Base-by-base conservation (phyloP, 2,113 vertebrate species). In the Cyprinus carpio region DNA sequence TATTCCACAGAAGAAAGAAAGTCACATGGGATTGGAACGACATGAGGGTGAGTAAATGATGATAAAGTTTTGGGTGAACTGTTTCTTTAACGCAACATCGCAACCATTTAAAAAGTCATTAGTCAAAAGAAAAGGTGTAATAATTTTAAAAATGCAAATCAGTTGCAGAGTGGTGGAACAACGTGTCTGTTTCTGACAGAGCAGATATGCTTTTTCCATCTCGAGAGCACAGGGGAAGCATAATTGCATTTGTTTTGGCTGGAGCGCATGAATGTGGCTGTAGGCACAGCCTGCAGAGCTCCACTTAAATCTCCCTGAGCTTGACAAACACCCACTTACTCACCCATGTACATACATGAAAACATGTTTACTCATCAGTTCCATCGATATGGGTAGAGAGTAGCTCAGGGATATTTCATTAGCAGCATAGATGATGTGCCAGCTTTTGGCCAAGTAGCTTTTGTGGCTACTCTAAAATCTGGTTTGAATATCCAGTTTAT, bases 241-340 rank as follows among this genome's bases (percentile, higher is more conserved):
- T 84, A 88, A 83, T 88, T 89, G 89, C 84, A 88, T 91, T 91
- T 91, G 83, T 90, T 89, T 90, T 91, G 90, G 92, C 90, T 10
- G 0, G 43, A 82, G 75, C 1, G 60, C 62, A 76, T 75, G 60
- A 89, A 77, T 75, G 43, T 67, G 85, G 81, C 65, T 87, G 80
- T 87, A 77, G 75, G 75, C 46, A 85, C 74, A n/a, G 75, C 75
- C 79, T 64, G 58, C 62, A 76, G 75, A 87, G 78, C 65, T 82
- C 76, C 54, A 76, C 84, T 40, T 85, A 81, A 87, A 71, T 80
- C 82, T 85, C 78, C 84, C 67, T 85, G 85, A 79, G 81, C 86
- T 62, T 69, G 15, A 29, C 79, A 84, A 25, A 84, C 54, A 77
- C 43, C 71, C 31, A 49, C 62, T 64, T 72, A 65, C 62, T 76